These are phyloP conservation scores for Sturmia bella DNA, from an alignment of 2,888 invertebrate genomes.

Conservation along the genomic window DNA sequence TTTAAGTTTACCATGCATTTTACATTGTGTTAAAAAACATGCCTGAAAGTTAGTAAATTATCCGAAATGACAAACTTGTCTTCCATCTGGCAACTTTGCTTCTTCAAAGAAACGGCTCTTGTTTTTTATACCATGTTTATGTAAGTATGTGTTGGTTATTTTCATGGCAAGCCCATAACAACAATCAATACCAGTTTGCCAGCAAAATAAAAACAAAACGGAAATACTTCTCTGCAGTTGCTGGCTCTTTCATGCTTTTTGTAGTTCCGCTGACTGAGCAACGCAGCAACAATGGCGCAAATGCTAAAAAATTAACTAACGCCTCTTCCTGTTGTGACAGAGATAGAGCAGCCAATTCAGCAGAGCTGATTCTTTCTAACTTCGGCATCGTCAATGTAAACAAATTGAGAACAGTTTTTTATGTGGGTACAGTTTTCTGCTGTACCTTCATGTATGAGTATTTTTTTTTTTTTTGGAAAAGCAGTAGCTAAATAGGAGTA, in stretches of 20 bases:
- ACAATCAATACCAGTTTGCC: conserved; percentile 38
- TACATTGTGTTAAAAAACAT: too few relatives aligned
- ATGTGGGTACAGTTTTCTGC: conserved; percentile 45
- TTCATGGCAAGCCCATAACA: conserved; percentile 33
- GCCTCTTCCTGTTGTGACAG: conserved; percentile 53
- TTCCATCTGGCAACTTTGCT: conserved; percentile 31
- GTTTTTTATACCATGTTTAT: not conserved
- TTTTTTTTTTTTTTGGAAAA: conserved; percentile 22
- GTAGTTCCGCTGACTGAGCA: not conserved
- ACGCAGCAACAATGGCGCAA: conserved; percentile 58
- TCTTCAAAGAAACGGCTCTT: not conserved
- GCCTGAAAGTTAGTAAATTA: too few relatives aligned
- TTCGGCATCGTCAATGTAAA: not conserved
- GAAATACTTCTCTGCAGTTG: not conserved
- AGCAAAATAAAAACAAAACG: conserved; percentile 9
- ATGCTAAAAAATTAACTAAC: conserved; percentile 46
- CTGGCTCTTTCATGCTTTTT: conserved; percentile 4
- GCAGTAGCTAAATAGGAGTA: not conserved
- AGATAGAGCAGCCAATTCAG: not conserved
- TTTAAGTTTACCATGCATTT: too few relatives aligned
- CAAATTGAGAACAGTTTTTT: conserved; percentile 47
- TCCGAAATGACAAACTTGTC: too few relatives aligned
- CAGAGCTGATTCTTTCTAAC: conserved; percentile 25
- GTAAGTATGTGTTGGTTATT: not conserved
- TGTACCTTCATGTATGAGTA: conserved; percentile 3